Evolutionary conservation across 2,888 invertebrate species (phyloP), one percentile per base, ranked within the genome.

Genomic region (Tholera decimalis): DNA sequence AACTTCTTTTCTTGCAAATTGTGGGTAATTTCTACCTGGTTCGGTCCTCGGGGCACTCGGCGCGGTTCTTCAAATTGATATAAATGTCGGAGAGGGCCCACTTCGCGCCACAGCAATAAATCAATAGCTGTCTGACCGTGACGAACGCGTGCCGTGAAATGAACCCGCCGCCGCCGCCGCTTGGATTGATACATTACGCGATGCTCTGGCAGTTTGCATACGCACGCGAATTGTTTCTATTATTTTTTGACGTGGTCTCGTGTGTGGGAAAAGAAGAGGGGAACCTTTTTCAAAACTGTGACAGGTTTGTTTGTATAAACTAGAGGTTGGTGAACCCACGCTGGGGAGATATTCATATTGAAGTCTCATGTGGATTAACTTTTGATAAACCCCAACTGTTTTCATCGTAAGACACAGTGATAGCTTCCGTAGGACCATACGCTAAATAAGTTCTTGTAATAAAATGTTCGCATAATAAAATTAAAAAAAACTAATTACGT

Each of bases 131-230:
- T 67, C 64, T 49, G 59, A 11, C 22, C 39, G 55, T 65, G 77
- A 65, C 70, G 73, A 54, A 43, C 13, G 11, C 11, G 28, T 6
- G 13, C 67, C 82, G 73, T 82, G 82, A 83, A 82, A 82, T 83
- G 77, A 70, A 75, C 46, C 56, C 62, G 69, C 54, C 41, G 49
- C 56, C 62, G 69, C 54, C 41, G 57, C 59, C 50, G 63, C 71
- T 47, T 60, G 51, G 61, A 55, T 55, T 73, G 74, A 80, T 64
- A 60, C 77, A 73, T 70, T 54, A 63, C 49, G 39, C n/a, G 37
- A 61, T 57, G 43, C 49, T 46, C 46, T 50, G 72, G 58, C 73
- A 49, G 58, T 51, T 60, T 57, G 73, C 67, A 41, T 58, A 44
- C 51, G 61, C 43, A 39, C 35, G 44, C 15, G 59, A 65, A 64